Percentiles rank a stretch among this genome's conserved stretches.
These are phyloP conservation scores for Tachycineta bicolor DNA, from an alignment of 2,113 vertebrate species.

Conservation along the genomic window DNA sequence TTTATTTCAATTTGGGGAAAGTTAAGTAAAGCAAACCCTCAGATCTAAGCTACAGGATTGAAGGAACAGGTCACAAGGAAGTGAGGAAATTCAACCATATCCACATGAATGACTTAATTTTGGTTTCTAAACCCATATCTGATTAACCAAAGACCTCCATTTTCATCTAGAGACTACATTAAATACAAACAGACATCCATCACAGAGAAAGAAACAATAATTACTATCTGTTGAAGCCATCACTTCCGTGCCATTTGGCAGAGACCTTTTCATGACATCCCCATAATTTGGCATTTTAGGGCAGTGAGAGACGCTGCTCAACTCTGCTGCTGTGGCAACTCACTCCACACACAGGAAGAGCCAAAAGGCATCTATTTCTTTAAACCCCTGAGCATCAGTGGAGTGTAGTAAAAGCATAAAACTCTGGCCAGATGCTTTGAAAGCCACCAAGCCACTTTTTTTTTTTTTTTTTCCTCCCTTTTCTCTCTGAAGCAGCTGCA, in stretches of 20 bases:
- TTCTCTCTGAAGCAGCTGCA: not conserved
- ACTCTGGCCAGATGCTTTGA: not conserved
- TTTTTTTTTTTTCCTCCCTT: not conserved
- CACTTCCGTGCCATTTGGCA: not conserved
- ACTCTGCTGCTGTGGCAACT: not conserved
- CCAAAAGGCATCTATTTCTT: not conserved
- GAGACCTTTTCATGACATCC: not conserved
- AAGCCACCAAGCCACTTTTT: not conserved
- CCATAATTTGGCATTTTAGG: not conserved
- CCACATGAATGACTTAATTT: slow-evolving; percentile 18
- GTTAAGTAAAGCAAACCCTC: slow-evolving; percentile 40
- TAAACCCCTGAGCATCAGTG: not conserved
- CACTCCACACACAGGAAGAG: not conserved
- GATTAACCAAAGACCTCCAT: slow-evolving; percentile 20
- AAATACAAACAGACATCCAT: not conserved
- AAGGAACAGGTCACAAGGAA: slow-evolving; percentile 22
- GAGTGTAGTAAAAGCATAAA: not conserved
- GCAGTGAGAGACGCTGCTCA: not conserved
- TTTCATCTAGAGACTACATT: slow-evolving; percentile 3
- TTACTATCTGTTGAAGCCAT: not conserved
- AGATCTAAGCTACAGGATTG: slow-evolving; percentile 25
- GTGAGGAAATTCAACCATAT: slow-evolving; percentile 21
- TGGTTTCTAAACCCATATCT: slow-evolving; percentile 12
- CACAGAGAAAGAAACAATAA: not conserved
- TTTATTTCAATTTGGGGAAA: slow-evolving; percentile 24